These are phyloP conservation scores for Pteropus alecto DNA, from an alignment of 2,113 vertebrate genomes.

Conservation along the genomic window DNA sequence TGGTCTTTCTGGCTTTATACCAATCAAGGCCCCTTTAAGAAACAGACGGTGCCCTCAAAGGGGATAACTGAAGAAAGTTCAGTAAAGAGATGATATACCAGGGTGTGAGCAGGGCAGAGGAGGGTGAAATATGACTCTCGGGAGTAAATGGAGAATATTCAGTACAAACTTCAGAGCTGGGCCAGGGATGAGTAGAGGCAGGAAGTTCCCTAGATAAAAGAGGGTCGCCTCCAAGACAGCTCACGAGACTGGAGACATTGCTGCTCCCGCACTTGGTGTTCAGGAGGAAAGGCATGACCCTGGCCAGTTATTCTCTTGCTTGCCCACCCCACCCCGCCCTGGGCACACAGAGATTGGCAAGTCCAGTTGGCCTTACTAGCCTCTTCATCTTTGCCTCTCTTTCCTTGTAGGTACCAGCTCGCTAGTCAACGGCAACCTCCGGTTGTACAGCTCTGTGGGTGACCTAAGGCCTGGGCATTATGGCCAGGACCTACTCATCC, in stretches of 20 bases:
- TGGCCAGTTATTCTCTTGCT: background rate
- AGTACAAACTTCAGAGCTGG: background rate
- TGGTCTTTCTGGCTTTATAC: background rate
- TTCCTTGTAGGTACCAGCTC: constrained; percentile 81
- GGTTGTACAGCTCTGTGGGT: constrained; percentile 85
- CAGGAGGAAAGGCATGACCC: background rate
- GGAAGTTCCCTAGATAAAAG: background rate
- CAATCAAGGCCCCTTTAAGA: background rate
- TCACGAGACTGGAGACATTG: background rate
- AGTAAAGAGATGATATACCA: background rate
- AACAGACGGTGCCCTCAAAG: background rate
- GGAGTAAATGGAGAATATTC: background rate
- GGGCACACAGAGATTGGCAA: background rate
- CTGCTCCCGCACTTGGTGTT: background rate
- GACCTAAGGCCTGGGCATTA: constrained; percentile 79
- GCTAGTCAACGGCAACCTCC: constrained; percentile 82
- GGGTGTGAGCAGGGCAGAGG: background rate
- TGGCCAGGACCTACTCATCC: constrained; percentile 86
- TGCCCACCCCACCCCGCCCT: background rate
- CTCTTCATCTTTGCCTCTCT: background rate
- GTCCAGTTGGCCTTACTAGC: fast-evolving
- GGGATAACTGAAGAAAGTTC: background rate
- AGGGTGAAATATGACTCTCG: background rate
- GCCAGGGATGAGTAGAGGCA: background rate
- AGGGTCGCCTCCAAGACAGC: background rate